Evolutionary conservation across 2,113 vertebrate species (phyloP).

Genomic region (Thunnus thynnus): DNA sequence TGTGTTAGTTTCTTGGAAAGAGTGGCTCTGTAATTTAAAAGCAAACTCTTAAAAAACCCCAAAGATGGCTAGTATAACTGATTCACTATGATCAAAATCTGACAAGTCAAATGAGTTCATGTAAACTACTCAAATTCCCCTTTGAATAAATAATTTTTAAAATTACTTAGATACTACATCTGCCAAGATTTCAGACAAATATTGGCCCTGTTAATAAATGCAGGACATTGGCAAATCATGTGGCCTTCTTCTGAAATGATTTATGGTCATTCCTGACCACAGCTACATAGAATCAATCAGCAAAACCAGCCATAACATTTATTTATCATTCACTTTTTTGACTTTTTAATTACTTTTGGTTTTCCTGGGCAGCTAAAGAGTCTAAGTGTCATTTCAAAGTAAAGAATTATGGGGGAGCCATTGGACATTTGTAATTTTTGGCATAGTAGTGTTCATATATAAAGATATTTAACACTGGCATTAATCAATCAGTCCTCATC

Average conservation of each 20-base stretch:
- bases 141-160: no score
- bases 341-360: constrained; percentile 24
- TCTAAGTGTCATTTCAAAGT: constrained; percentile 13
- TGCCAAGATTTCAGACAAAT: not conserved
- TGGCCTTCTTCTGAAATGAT: not conserved
- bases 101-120: no score
- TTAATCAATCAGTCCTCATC: not conserved
- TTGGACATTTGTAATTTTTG: not conserved
- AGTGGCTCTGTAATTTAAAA: no score
- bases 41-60: no score
- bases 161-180: no score
- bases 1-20: no score
- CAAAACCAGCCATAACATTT: not conserved
- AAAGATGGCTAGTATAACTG: no score
- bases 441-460: not conserved
- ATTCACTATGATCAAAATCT: no score
- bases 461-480: constrained; percentile 9
- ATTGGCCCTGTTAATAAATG: not conserved
- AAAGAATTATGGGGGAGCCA: not conserved
- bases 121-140: no score
- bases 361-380: constrained; percentile 16
- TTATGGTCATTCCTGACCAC: constrained; percentile 1
- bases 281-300: constrained; percentile 3
- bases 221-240: not conserved
- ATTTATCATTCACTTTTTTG: not conserved